phyloP scores from a whole-genome alignment of 2,797 vertebrate genomes.

The Nothura maculosa region DNA sequence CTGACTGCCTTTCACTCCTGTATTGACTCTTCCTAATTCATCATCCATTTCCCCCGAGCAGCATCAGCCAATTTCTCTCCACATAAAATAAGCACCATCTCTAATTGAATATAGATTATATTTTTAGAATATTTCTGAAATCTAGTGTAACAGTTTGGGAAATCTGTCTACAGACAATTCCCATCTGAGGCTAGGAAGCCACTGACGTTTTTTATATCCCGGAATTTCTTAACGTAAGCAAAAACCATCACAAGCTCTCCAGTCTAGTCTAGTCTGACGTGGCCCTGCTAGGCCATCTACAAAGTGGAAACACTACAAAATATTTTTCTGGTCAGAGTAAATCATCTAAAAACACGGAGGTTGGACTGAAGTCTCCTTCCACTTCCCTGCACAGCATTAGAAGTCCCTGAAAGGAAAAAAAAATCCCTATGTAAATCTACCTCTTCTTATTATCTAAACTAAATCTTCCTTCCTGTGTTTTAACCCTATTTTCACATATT shows the following conservation, averaged over 20 bases:
- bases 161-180: neutral
- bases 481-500: neutral
- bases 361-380: neutral
- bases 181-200: neutral
- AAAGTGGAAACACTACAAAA: neutral
- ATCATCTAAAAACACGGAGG: neutral
- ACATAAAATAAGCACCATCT: neutral
- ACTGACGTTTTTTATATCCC: neutral
- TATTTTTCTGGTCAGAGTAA: neutral
- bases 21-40: neutral
- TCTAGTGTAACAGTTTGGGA: neutral
- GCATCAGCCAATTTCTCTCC: neutral
- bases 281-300: neutral
- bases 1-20: neutral
- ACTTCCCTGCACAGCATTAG: neutral
- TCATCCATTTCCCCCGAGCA: neutral
- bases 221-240: neutral
- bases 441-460: neutral
- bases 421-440: accelerated
- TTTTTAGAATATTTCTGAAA: neutral
- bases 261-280: neutral
- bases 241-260: neutral
- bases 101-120: neutral
- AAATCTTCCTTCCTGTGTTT: neutral
- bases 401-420: neutral